Base-by-base conservation (phyloP, 2,888 invertebrate genomes). In the Quadroppia sp. region DNA sequence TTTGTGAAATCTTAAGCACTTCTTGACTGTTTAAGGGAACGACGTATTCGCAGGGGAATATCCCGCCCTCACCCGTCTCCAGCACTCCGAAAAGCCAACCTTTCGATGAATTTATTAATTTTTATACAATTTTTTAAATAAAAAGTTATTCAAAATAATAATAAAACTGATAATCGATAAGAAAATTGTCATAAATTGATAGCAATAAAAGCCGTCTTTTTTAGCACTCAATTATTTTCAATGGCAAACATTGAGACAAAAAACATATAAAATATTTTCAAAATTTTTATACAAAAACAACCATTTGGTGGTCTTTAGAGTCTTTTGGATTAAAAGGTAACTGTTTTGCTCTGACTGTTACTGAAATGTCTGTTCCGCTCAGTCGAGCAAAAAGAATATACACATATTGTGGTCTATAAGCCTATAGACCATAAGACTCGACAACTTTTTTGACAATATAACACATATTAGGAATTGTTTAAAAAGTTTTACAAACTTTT, bases 41-140 rank as follows among this genome's bases (percentile, higher is more conserved):
- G n/a, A 85, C 84, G 77, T 84, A 84, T 73, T 85, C 85, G 48
- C 82, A 81, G 0, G 86, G 85, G 80, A 86, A 85, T 76, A 84
- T 82, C 3, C 87, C 86, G 67, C 83, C 82, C 42, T 83, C 80
- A 20, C 85, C 86, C 48, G 75, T 76, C 79, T 85, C 84, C 72
- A 85, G 79, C 30, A 83, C 82, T 17, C 86, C 86, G 79, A 85
- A 85, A 76, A 86, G 78, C 86, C 86, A 87, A 32, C 85, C 86
- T 85, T 78, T 36, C 9, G 9, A 9, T 36, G 6, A 36, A 36
- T n/a, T n/a, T n/a, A n/a, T n/a, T n/a, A n/a, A n/a, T 13, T 2
- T 13, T 17, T 17, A 3, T 45, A 9, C 15, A 50, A n/a, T 17
- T 20, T n/a, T n/a, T n/a, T n/a, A 50, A 50, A n/a, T 4, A 7